Base-by-base conservation (phyloP, 2,113 vertebrate species). In the Pogonocichla stellata region DNA sequence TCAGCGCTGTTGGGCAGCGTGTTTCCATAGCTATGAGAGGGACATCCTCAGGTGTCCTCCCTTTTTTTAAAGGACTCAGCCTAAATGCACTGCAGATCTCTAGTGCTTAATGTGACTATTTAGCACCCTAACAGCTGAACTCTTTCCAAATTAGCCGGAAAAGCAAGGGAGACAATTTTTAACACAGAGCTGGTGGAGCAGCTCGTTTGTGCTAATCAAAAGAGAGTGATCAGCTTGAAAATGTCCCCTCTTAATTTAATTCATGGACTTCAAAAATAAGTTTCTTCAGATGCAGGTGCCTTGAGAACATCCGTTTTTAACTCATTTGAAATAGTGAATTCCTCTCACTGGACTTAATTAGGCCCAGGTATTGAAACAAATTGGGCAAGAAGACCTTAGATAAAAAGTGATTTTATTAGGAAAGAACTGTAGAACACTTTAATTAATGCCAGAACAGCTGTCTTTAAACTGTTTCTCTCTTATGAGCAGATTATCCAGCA, bases 331-430 rank as follows among this genome's bases (percentile, higher is more conserved):
- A 66, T 4, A 22, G 66, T 17, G 90, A 80, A 90, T 91, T 91
- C 92, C 94, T 91, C 94, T 96, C 86, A 14, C 80, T 2, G 81
- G 94, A 47, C 84, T 93, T 91, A 96, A 95, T 96, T 95, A 96
- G 82, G 64, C 60, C 90, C 86, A 94, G 86, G 91, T 93, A 96
- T 81, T 90, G 84, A 92, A 94, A 94, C 88, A 94, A 97, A 94
- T 80, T 3, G 40, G 84, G 56, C 60, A 74, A 95, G 83, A 78
- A 78, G 75, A 80, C 67, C 69, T 88, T 61, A 74, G 90, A 67
- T 91, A 78, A 92, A 60, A 94, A 95, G 80, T 65, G 86, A 61
- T 26, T 94, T 81, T 92, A 84, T 95, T 92, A 92, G 79, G 73
- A 70, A 90, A 77, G 54, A 90, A 88, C 67, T 86, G 82, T 60